Evolutionary conservation across 2,797 vertebrate genomes (phyloP).

Genomic region (Tinamus major): DNA sequence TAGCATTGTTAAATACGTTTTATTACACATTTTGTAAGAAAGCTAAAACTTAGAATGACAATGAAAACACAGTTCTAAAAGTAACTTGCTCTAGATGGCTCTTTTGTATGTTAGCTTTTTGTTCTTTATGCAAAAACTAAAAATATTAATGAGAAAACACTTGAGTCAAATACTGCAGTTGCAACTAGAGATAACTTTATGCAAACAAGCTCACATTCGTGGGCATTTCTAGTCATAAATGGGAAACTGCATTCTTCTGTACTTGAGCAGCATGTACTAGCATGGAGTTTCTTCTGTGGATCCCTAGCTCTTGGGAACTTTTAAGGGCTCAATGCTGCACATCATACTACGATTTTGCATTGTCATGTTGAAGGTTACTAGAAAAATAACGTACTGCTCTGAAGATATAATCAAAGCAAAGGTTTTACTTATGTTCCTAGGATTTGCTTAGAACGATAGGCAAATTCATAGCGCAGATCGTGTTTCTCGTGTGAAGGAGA

Average conservation of each 20-base stretch:
- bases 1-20: constrained; percentile 12
- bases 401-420: background rate
- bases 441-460: background rate
- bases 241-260: background rate
- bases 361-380: background rate
- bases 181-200: background rate
- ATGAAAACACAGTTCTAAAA: background rate
- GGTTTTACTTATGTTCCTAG: background rate
- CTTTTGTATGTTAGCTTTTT: background rate
- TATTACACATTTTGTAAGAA: background rate
- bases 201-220: background rate
- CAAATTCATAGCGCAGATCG: background rate
- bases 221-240: background rate
- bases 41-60: background rate
- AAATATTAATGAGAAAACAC: background rate
- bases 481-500: background rate
- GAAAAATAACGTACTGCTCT: background rate
- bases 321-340: background rate
- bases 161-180: background rate
- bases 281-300: background rate
- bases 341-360: background rate
- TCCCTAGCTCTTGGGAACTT: background rate
- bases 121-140: background rate
- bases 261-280: rapidly evolving
- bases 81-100: background rate